Percentiles rank a stretch among this genome's conserved stretches.
Evolutionary conservation across 2,797 vertebrate genomes (phyloP).

Genomic region (Sciaenops ocellatus): DNA sequence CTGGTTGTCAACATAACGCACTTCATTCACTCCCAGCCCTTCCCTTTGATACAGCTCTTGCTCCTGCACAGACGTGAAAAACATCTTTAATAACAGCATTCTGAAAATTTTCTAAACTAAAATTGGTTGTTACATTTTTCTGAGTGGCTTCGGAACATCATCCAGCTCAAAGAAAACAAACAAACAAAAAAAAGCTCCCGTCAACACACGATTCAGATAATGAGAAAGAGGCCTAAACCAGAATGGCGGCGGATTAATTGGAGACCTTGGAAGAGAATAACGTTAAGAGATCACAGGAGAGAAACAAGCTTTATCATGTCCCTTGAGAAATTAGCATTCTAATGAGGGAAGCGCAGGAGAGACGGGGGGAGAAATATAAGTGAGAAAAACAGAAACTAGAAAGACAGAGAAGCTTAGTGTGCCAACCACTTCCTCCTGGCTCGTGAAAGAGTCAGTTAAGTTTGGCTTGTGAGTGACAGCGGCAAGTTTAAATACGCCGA

Average conservation of each 20-base stretch:
- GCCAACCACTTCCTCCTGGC: conserved; percentile 32
- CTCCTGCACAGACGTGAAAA: conserved; percentile 84
- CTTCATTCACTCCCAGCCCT: conserved; percentile 97
- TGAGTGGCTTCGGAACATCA: conserved; percentile 9
- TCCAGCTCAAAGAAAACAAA: conserved; percentile 12
- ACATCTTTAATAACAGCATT: conserved; percentile 6
- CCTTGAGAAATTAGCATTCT: conserved; percentile 78
- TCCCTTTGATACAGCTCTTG: conserved; percentile 98
- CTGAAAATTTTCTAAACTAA: neutral
- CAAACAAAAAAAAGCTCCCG: conserved; percentile 15
- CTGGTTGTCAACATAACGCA: conserved; percentile 98
- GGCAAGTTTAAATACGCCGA: conserved; percentile 43
- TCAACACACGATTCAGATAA: conserved; percentile 38
- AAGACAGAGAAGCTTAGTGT: conserved; percentile 29
- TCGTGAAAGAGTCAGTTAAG: conserved; percentile 24
- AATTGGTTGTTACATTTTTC: conserved; percentile 9
- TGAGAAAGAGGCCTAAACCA: conserved; percentile 40
- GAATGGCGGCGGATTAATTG: conserved; percentile 59
- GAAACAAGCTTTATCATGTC: conserved; percentile 59
- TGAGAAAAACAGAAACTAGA: conserved; percentile 23
- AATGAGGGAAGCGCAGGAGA: conserved; percentile 57
- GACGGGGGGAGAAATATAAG: conserved; percentile 32
- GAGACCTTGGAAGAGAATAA: conserved; percentile 69
- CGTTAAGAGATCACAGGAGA: conserved; percentile 70
- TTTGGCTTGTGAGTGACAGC: conserved; percentile 49